phyloP scores from a whole-genome alignment of 2,113 vertebrate species.

The Hemicordylus capensis region DNA sequence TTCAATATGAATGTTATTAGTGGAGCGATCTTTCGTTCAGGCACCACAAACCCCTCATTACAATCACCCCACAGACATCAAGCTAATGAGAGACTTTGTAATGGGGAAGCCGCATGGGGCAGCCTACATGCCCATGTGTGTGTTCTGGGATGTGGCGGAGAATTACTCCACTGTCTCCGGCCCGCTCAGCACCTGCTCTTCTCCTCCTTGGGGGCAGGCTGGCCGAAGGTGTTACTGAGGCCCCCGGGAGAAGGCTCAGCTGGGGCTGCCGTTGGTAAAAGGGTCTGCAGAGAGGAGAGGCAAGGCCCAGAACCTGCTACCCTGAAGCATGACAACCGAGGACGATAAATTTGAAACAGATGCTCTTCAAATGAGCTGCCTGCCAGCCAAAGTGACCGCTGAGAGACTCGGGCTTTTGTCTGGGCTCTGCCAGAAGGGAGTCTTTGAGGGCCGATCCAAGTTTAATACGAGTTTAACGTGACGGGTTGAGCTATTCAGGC shows the following conservation, averaged over 20 bases:
- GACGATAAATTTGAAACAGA: slow-evolving; percentile 74
- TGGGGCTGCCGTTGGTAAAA: slow-evolving; percentile 79
- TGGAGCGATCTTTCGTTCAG: slow-evolving; percentile 70
- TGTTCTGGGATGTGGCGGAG: slow-evolving; percentile 73
- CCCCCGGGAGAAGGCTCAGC: slow-evolving; percentile 86
- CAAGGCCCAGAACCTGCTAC: slow-evolving; percentile 42
- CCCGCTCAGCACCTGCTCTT: slow-evolving; percentile 87
- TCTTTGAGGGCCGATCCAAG: neutral
- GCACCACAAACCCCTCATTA: slow-evolving; percentile 78
- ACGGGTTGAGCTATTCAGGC: neutral
- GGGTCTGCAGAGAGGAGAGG: slow-evolving; percentile 66
- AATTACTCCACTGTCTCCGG: slow-evolving; percentile 83
- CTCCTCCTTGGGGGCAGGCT: slow-evolving; percentile 74
- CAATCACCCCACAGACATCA: slow-evolving; percentile 72
- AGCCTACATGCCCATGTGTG: slow-evolving; percentile 73
- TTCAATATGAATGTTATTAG: slow-evolving; percentile 21
- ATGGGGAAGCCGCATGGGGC: slow-evolving; percentile 71
- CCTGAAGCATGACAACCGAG: slow-evolving; percentile 45
- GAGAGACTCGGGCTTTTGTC: slow-evolving; percentile 22
- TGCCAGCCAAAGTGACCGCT: slow-evolving; percentile 35
- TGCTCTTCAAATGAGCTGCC: slow-evolving; percentile 43
- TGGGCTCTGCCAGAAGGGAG: neutral
- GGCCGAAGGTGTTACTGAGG: slow-evolving; percentile 66
- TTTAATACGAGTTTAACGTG: neutral
- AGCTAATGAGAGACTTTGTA: slow-evolving; percentile 86